Evolutionary conservation across 2,797 vertebrate genomes (phyloP).

Genomic region (Gobio occitaniae): DNA sequence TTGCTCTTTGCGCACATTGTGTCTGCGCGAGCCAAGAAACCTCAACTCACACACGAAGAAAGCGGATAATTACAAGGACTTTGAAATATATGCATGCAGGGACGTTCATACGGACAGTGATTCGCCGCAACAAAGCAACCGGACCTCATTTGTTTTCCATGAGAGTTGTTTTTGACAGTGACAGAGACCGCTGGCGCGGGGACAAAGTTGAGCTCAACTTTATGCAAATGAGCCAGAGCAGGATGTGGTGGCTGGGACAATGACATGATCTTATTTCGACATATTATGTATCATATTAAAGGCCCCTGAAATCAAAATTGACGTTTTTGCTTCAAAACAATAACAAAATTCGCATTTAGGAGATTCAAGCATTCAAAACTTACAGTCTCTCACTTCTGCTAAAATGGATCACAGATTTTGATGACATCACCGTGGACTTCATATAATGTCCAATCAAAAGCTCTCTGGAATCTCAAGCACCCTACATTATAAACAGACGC

Average conservation of each 20-base stretch:
- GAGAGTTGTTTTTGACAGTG: not conserved
- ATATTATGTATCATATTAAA: not conserved
- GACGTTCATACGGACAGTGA: slow-evolving; percentile 8
- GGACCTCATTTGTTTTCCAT: not conserved
- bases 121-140: not conserved
- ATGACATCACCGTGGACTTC: no score
- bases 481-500: no score
- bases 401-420: no score
- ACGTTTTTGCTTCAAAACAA: no score
- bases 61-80: not conserved
- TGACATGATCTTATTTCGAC: not conserved
- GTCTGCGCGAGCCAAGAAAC: not conserved
- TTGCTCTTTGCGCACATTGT: slow-evolving; percentile 1
- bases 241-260: not conserved
- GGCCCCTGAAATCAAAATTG: no score
- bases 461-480: no score
- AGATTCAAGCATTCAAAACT: no score
- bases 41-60: no score
- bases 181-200: not conserved
- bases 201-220: not conserved
- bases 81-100: not conserved
- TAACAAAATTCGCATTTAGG: no score
- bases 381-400: no score
- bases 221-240: not conserved
- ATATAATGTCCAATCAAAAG: no score